A percentile compares a stretch with the other conserved stretches of the same genome.
phyloP scores from a whole-genome alignment of 2,797 vertebrate genomes.

The Pipistrellus pipistrellus region DNA sequence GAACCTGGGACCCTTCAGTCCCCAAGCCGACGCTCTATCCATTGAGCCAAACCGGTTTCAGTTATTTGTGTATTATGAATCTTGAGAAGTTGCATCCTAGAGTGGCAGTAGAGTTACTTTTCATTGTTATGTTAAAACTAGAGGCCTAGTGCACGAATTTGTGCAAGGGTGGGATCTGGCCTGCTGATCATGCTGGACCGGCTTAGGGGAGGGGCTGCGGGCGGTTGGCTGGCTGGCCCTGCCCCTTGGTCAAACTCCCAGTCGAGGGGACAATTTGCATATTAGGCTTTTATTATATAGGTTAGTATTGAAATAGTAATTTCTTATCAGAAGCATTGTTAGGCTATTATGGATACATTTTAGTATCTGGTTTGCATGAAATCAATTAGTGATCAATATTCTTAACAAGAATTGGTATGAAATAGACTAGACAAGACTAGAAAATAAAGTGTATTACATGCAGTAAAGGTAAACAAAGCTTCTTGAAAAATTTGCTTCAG shows the following conservation, averaged over 20 bases:
- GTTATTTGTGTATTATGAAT: neutral
- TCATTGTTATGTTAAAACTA: conserved; percentile 29
- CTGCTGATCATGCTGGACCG: no score
- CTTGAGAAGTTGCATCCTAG: neutral
- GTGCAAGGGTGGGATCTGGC: no score
- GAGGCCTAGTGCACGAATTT: no score
- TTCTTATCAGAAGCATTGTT: conserved; percentile 32
- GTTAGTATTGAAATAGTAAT: conserved; percentile 48
- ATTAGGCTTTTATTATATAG: no score
- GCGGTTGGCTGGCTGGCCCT: no score
- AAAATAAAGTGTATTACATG: neutral
- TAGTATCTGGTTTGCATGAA: conserved; percentile 12
- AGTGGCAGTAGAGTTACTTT: conserved; percentile 11
- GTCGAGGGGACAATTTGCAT: no score
- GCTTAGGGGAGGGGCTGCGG: no score
- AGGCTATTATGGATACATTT: neutral
- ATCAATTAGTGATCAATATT: conserved; percentile 28
- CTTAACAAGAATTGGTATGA: conserved; percentile 55
- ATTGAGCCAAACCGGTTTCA: no score
- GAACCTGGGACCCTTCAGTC: no score
- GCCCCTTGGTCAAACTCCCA: no score
- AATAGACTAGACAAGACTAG: conserved; percentile 23
- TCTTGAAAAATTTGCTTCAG: conserved; percentile 53
- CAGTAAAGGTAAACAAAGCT: conserved; percentile 24
- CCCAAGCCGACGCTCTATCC: no score